phyloP scores from a whole-genome alignment of 2,888 invertebrate genomes.

The Rotaria magnacalcarata region DNA sequence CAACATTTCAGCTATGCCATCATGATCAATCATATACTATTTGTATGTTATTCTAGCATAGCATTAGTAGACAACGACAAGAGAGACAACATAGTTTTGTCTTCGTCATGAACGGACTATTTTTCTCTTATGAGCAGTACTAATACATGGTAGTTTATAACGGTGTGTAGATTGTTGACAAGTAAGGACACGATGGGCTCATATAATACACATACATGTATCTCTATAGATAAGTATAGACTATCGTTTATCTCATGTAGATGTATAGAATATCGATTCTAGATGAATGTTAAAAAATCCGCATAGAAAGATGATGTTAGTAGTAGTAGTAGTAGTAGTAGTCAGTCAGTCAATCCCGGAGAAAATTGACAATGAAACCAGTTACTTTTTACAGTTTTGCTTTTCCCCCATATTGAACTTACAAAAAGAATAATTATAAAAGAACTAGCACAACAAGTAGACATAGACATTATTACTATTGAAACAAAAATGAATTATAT shows the following conservation, averaged over 20 bases:
- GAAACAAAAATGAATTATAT: not conserved
- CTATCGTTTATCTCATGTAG: slow-evolving; percentile 2
- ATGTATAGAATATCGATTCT: not conserved
- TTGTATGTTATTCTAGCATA: not conserved
- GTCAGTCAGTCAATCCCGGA: not conserved
- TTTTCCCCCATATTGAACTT: not conserved
- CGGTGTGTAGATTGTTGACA: not conserved
- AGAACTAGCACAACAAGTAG: not conserved
- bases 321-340: not conserved
- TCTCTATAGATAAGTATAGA: not conserved
- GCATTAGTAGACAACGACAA: slow-evolving; percentile 8
- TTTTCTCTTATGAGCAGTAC: not conserved
- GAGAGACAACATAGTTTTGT: not conserved
- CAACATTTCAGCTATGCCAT: slow-evolving; percentile 12
- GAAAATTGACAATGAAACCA: not conserved
- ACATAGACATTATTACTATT: not conserved
- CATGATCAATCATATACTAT: not conserved
- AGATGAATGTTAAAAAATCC: not conserved
- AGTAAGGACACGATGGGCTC: not conserved
- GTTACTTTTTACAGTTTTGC: not conserved
- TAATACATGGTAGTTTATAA: not conserved
- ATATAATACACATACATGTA: not conserved
- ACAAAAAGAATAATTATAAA: not conserved
- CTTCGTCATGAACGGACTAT: not conserved
- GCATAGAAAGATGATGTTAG: not conserved